These are phyloP conservation scores for Ictalurus furcatus DNA, from an alignment of 2,113 vertebrate species.

Conservation along the genomic window DNA sequence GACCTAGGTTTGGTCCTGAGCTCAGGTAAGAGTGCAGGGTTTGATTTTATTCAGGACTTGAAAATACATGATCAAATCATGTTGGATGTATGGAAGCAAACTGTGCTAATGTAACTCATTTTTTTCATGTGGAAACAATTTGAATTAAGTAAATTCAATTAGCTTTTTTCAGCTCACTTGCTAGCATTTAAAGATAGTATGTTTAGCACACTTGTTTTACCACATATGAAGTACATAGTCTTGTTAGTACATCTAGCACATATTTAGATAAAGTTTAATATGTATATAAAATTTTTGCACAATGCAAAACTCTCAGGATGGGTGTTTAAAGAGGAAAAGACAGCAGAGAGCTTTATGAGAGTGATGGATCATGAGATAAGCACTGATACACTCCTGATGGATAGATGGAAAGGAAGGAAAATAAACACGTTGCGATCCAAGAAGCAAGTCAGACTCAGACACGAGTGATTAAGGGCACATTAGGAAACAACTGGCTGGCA, in stretches of 20 bases:
- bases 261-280: neutral
- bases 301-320: constrained; percentile 51
- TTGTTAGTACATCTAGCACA: neutral
- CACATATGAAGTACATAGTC: neutral
- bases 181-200: neutral
- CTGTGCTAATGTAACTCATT: too few relatives aligned
- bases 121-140: neutral
- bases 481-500: neutral
- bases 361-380: constrained; percentile 57
- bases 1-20: neutral
- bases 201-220: neutral
- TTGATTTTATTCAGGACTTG: neutral
- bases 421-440: constrained; percentile 24
- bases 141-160: neutral
- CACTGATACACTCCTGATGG: constrained; percentile 41
- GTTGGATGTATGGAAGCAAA: too few relatives aligned
- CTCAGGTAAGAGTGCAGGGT: neutral
- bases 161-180: neutral
- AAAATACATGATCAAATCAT: neutral
- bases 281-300: too few relatives aligned
- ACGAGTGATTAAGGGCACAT: constrained; percentile 10
- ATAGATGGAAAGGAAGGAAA: constrained; percentile 37
- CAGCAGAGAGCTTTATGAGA: constrained; percentile 53
- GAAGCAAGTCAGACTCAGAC: constrained; percentile 1
- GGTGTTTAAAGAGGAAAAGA: constrained; percentile 57